Evolutionary conservation across 2,113 vertebrate genomes (phyloP).

Genomic region (Bubo blakistoni): DNA sequence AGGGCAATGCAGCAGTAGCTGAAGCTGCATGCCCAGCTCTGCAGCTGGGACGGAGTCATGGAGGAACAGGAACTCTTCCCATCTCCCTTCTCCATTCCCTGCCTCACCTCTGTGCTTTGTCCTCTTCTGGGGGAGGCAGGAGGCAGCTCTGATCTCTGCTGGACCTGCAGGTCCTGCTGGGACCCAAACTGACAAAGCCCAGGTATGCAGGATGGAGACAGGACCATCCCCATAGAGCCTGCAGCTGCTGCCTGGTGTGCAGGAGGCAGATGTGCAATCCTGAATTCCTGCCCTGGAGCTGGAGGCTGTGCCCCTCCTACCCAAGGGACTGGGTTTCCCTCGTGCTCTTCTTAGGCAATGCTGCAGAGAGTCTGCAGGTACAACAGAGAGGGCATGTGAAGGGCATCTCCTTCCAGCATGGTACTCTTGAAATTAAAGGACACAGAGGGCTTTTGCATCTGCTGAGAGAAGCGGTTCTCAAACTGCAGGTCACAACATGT

Average conservation of each 20-base stretch:
- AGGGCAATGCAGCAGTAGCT: not conserved
- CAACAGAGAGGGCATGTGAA: not conserved
- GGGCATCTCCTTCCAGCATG: not conserved
- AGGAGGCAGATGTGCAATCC: not conserved
- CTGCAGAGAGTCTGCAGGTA: not conserved
- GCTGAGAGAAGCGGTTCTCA: not conserved
- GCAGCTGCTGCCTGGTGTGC: fast-evolving
- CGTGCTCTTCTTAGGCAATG: fast-evolving
- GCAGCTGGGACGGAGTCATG: not conserved
- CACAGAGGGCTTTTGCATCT: not conserved
- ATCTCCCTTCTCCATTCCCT: not conserved
- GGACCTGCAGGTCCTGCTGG: not conserved
- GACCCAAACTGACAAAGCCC: not conserved
- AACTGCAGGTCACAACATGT: not conserved
- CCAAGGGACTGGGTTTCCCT: fast-evolving
- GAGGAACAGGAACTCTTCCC: not conserved
- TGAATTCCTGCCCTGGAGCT: not conserved
- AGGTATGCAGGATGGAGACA: fast-evolving
- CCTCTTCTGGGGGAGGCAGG: not conserved
- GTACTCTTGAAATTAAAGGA: not conserved
- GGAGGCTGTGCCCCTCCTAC: too few species aligned
- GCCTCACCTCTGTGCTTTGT: fast-evolving
- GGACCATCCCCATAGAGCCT: fast-evolving
- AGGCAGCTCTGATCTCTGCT: not conserved
- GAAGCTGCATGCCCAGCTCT: not conserved